Evolutionary conservation across 2,113 vertebrate genomes (phyloP), one percentile per base, ranked within the genome.

Genomic region (Cryptotis parvus): DNA sequence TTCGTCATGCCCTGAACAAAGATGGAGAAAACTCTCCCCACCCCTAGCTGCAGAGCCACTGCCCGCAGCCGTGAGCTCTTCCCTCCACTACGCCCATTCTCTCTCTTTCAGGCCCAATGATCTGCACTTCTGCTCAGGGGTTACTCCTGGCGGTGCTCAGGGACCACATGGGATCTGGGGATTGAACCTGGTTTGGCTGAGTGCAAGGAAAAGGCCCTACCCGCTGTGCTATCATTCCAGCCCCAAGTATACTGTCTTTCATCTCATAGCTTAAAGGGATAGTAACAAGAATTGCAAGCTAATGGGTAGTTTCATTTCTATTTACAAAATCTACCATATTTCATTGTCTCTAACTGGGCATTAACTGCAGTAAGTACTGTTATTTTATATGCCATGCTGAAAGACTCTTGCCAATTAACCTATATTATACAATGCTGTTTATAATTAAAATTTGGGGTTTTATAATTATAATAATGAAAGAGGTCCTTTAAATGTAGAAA

Each of bases 301-400:
- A 68, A 2, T 80, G n/a, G 85, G 70, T 39, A 87, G 33, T 72
- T 90, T 27, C 12, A 37, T 72, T 72, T 29, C 20, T 91, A 26
- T 84, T 87, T 41, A 89, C 26, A 73, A 92, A 90, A 85, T 63
- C 73, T 43, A 89, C 52, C 63, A 63, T 55, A 92, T 88, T 92
- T 85, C 82, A 89, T 27, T 87, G 86, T 78, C 33, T 75, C 14
- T 80, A 63, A 73, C 24, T 77, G 33, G 49, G 31, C 65, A 85
- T 70, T 35, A 41, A 75, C 15, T 66, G 11, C 58, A 73, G 37
- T 41, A 88, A n/a, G 5, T 6, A 84, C 2, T 65, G 81, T 78
- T 85, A 52, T 87, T 61, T 91, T 87, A 79, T 29, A 3, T 26
- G 70, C 69, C 3, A 92, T 9, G 35, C 33, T 69, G 26, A 80